These are phyloP conservation scores for Chondrosia reniformis DNA, from an alignment of 37 sponge, comb jelly and placozoan species.

Conservation along the genomic window DNA sequence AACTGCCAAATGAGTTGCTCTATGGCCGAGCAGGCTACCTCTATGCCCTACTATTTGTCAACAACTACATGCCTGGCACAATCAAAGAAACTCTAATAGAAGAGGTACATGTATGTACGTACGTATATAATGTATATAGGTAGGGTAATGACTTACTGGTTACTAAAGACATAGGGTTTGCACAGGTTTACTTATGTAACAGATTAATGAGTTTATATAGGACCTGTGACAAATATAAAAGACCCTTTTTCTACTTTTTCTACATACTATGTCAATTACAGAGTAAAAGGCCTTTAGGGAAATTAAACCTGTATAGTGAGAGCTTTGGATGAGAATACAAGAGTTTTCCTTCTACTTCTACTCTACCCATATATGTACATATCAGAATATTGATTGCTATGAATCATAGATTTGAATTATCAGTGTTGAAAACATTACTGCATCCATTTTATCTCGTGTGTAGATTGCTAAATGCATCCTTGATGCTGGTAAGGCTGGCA, in stretches of 20 bases:
- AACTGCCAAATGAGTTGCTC: conserved; percentile 78
- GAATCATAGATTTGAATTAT: neutral
- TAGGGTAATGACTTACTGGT: no score
- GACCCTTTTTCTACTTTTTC: no score
- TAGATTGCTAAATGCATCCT: conserved; percentile 47
- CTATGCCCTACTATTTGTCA: conserved; percentile 81
- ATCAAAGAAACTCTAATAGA: conserved; percentile 49
- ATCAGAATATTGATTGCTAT: no score
- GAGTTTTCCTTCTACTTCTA: no score
- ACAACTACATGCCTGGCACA: conserved; percentile 43
- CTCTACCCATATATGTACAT: neutral
- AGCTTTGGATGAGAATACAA: no score
- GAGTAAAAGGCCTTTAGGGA: no score
- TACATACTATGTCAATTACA: no score
- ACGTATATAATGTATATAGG: neutral
- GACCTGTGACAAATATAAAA: no score
- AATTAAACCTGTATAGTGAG: no score
- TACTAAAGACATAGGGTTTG: neutral
- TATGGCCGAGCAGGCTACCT: conserved; percentile 87
- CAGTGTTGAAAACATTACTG: neutral
- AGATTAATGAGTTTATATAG: no score
- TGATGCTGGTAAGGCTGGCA: conserved; percentile 55
- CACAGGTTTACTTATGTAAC: neutral
- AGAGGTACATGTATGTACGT: conserved; percentile 22
- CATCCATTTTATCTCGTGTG: neutral